These are phyloP conservation scores for Paramuricea clavata DNA, from an alignment of 92 coral and sea anemone genomes.

Conservation along the genomic window DNA sequence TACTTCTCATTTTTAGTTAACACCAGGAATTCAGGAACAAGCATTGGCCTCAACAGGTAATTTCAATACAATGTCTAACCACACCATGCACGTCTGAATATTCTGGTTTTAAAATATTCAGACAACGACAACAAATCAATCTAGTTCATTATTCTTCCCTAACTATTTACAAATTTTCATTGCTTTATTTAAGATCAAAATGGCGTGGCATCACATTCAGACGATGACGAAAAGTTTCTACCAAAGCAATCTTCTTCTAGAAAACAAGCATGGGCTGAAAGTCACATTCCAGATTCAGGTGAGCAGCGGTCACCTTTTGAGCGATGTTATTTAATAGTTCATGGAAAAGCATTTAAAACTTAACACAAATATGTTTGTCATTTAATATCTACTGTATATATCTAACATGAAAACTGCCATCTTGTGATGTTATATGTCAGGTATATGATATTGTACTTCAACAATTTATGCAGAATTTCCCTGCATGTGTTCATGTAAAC, in stretches of 20 bases:
- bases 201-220: neutral
- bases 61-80: neutral
- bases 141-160: neutral
- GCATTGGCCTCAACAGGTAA: constrained; percentile 16
- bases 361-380: no score
- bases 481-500: no score
- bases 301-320: no score
- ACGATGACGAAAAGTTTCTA: neutral
- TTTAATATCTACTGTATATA: no score
- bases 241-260: constrained; percentile 8
- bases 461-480: no score
- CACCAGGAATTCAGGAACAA: constrained; percentile 1
- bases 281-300: constrained; percentile 16
- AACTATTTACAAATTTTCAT: neutral
- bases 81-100: neutral
- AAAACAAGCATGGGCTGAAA: constrained; percentile 35
- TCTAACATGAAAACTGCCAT: no score
- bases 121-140: neutral
- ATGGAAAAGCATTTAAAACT: no score
- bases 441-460: no score
- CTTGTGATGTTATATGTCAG: no score
- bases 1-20: constrained; percentile 7
- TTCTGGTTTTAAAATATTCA: no score
- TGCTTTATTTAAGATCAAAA: neutral
- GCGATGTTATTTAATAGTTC: no score